A percentile compares a stretch with the other conserved stretches of the same genome.
phyloP scores from a whole-genome alignment of 2,113 vertebrate species.

The Rhineura floridana region DNA sequence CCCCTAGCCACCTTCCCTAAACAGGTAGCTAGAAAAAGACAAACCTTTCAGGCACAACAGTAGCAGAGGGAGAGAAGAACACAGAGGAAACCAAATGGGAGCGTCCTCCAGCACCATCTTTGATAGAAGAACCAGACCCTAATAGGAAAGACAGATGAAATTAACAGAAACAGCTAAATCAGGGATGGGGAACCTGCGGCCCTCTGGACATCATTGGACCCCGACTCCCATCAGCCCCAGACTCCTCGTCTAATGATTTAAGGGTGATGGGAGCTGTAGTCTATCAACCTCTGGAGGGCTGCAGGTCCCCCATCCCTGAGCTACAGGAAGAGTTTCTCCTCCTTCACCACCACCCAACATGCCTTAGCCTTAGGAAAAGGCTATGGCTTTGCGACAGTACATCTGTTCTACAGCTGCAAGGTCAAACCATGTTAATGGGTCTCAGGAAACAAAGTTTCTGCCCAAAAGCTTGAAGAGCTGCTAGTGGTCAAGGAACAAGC shows the following conservation, averaged over 20 bases:
- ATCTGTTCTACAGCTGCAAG: too few species aligned
- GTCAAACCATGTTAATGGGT: not conserved
- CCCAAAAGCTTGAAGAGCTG: not conserved
- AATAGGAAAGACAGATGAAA: constrained; percentile 15
- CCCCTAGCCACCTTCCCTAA: not conserved
- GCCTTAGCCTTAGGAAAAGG: not conserved
- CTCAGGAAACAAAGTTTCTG: not conserved
- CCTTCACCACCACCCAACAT: not conserved
- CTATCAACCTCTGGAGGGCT: too few species aligned
- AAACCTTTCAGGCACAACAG: constrained; percentile 72
- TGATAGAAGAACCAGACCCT: constrained; percentile 37
- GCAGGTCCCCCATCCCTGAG: too few species aligned
- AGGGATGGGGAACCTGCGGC: not conserved
- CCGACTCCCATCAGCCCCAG: too few species aligned
- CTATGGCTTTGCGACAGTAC: too few species aligned
- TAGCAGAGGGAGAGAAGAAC: constrained; percentile 26
- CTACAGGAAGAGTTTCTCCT: not conserved
- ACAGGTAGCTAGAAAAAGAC: not conserved
- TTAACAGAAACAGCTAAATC: not conserved
- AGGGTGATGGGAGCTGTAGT: too few species aligned
- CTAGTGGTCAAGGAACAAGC: not conserved
- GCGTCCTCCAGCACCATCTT: not conserved
- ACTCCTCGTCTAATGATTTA: too few species aligned
- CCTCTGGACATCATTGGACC: too few species aligned
- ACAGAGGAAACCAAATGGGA: constrained; percentile 7